A percentile compares a stretch with the other conserved stretches of the same genome.
These are phyloP conservation scores for Pterostichus niger DNA, from an alignment of 2,888 invertebrate species.

Conservation along the genomic window DNA sequence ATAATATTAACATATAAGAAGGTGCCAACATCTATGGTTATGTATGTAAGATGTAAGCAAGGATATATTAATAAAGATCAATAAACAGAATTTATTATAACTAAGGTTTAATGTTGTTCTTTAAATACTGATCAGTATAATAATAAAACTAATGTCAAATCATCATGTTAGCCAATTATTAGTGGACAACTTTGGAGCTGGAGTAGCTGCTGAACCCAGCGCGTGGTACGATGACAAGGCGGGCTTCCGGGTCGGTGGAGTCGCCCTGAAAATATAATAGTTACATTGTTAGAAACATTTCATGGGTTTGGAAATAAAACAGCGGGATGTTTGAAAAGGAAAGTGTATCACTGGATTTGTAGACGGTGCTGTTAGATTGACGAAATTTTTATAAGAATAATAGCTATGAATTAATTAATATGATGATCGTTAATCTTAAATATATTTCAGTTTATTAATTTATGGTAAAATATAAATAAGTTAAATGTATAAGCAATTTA, in stretches of 20 bases:
- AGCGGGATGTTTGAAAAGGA: slow-evolving; percentile 27
- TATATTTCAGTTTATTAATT: neutral
- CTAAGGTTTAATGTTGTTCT: neutral
- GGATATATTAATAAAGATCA: neutral
- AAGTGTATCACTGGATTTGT: slow-evolving; percentile 21
- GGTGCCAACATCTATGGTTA: no score
- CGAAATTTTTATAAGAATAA: neutral
- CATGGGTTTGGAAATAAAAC: neutral
- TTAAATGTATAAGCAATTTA: no score
- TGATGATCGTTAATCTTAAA: neutral
- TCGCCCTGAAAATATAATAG: no score
- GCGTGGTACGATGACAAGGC: slow-evolving; percentile 2
- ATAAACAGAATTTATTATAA: slow-evolving; percentile 48
- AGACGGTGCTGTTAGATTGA: slow-evolving; percentile 35
- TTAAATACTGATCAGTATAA: no score
- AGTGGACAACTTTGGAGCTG: slow-evolving; percentile 20
- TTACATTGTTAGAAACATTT: slow-evolving; percentile 38
- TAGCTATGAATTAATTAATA: neutral
- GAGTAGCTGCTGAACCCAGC: neutral
- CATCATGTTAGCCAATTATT: neutral
- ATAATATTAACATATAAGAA: no score
- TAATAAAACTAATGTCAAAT: no score
- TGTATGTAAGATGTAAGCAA: no score
- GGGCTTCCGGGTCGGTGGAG: slow-evolving; percentile 68
- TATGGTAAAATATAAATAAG: no score